Base-by-base conservation (phyloP, 2,113 vertebrate genomes). In the Speoplatyrhinus poulsoni region DNA sequence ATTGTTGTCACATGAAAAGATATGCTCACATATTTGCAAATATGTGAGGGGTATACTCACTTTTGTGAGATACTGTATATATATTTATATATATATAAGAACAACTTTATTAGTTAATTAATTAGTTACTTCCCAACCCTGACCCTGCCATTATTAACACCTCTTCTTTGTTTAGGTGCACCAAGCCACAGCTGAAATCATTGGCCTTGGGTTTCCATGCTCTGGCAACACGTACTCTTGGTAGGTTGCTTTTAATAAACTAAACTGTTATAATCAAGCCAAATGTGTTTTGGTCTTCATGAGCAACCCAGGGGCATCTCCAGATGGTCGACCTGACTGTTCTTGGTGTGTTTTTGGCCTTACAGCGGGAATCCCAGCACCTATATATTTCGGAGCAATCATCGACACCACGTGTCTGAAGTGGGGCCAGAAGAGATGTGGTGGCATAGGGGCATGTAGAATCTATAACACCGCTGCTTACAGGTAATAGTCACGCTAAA, bases 121-220 rank as follows among this genome's bases (percentile, higher is more conserved):
- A 16, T 53, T 53, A n/a, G 53, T 16, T 8, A 12, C 50, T 26
- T 26, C 26, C 26, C 26, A 26, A 26, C 26, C 19, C 26, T 26
- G 26, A 26, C 26, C 26, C 26, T 26, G 26, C 26, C 26, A 26
- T 26, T 26, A 26, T 26, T 26, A 41, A 41, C 6, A 47, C n/a
- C 60, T 49, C 63, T 13, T 67, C 8, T 49, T 61, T 4, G 6
- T 52, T 1, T 62, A 96, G 96, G 73, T 96, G 95, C 73, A 95
- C 94, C 83, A 93, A 94, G 36, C 95, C 95, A 53, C 94, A 96
- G 48, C 81, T 98, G 59, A 98, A 96, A 76, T 95, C 95, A 46
- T 90, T 98, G 89, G 95, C 95, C 0, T 77, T 98, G 82, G 95
- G 96, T 65, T 94, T 96, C 73, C 93, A 96, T 36, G 95, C 95